Evolutionary conservation across 2,797 vertebrate species (phyloP), one percentile per base, ranked within the genome.

Genomic region (Hybognathus amarus): DNA sequence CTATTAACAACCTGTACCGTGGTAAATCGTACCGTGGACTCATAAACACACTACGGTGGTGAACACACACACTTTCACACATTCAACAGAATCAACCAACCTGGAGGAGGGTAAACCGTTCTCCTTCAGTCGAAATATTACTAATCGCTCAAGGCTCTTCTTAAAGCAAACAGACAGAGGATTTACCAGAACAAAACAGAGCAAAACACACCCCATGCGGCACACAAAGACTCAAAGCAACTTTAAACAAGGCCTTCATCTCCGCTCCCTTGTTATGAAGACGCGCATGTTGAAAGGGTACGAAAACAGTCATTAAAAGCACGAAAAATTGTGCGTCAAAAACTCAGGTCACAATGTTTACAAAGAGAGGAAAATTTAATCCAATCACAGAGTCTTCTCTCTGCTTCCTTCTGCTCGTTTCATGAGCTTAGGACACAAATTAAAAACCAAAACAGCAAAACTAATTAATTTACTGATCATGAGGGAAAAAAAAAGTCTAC

Each of bases 341-440:
- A 92, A 93, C 92, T 91, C 87, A 91, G 93, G 94, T 95, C 94
- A 94, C 91, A 92, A 80, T 92, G 92, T 94, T 94, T 94, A 94
- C 91, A 93, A 92, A 95, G 92, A 83, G 85, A 87, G 88, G 75
- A 64, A 92, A 91, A 93, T 93, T 92, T 93, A 94, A 95, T 95
- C 93, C 94, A 92, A 93, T 93, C 92, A 93, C 88, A 93, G 91
- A 79, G 79, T 79, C 88, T 86, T 88, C 88, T 90, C 86, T 83
- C 80, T 83, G 89, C 92, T 93, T 94, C 92, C 91, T 92, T 92
- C 92, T 91, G 87, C 87, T 87, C 90, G 95, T 84, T 95, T 95
- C 90, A 94, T 92, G 92, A 93, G 93, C 93, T 94, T 94, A 94
- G 85, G 92, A 93, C 89, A 45, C 38, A 88, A 93, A 94, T 92